Evolutionary conservation across 2,797 vertebrate species (phyloP).

Genomic region (Falco peregrinus): DNA sequence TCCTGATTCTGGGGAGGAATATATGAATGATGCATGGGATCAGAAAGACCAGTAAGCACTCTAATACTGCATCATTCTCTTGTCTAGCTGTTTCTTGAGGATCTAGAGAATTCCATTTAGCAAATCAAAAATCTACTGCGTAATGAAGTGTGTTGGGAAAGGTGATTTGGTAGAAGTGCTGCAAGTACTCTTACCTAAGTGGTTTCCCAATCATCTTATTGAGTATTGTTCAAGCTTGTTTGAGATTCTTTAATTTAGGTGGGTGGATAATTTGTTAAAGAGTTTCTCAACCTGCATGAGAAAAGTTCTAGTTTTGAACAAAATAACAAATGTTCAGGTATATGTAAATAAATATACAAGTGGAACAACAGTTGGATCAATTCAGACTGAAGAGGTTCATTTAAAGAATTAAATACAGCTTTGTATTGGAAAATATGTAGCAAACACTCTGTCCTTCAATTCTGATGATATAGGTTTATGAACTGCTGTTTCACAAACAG

Average conservation of each 20-base stretch:
- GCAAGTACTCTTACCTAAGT: not conserved
- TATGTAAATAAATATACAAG: not conserved
- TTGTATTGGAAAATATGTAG: not conserved
- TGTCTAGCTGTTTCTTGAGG: not conserved
- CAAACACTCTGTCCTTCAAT: not conserved
- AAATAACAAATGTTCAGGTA: not conserved
- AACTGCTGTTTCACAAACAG: not conserved
- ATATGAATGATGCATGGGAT: not conserved
- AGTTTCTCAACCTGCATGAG: not conserved
- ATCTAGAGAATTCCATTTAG: not conserved
- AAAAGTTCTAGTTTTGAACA: not conserved
- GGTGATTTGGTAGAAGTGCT: not conserved
- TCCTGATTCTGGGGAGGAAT: not conserved
- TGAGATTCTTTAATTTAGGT: not conserved
- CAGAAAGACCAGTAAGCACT: not conserved
- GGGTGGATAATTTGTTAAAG: not conserved
- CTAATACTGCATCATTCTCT: not conserved
- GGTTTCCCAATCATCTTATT: not conserved
- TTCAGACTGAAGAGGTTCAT: not conserved
- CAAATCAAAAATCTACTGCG: not conserved
- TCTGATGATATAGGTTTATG: not conserved
- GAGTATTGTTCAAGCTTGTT: not conserved
- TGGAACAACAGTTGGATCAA: not conserved
- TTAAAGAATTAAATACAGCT: not conserved
- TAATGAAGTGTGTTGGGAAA: not conserved